Percentiles rank a stretch among this genome's conserved stretches.
These are phyloP conservation scores for Notarius lentiginosus DNA, from an alignment of 2,113 vertebrate species.

Conservation along the genomic window DNA sequence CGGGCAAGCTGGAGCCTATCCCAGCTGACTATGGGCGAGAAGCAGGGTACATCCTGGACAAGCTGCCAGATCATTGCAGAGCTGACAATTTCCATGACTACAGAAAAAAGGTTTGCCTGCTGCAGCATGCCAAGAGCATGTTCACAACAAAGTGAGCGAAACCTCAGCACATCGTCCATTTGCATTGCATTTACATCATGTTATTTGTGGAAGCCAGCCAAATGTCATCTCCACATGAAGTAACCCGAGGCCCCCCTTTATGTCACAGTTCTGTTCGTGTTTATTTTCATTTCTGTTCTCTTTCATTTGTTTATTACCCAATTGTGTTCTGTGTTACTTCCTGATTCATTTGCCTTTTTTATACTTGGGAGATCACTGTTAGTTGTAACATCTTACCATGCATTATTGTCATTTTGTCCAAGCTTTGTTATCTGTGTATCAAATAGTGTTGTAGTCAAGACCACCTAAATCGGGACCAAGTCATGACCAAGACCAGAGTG, in stretches of 20 bases:
- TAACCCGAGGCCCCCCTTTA: background rate
- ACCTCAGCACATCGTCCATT: background rate
- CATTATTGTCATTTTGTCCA: background rate
- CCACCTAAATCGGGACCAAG: too few relatives aligned
- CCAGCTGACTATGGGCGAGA: too few relatives aligned
- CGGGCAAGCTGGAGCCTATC: too few relatives aligned
- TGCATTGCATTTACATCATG: background rate
- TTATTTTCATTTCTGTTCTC: background rate
- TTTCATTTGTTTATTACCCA: background rate
- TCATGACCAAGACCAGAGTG: too few relatives aligned
- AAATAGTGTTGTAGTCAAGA: too few relatives aligned
- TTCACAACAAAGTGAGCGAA: background rate
- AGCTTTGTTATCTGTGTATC: background rate
- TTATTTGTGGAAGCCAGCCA: background rate
- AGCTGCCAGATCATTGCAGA: too few relatives aligned
- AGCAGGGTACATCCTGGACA: too few relatives aligned
- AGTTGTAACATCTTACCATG: background rate
- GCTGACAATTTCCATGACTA: background rate
- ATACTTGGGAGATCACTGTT: background rate
- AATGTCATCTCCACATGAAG: background rate
- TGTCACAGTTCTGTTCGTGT: background rate
- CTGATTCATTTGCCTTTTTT: background rate
- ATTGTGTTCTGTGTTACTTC: background rate
- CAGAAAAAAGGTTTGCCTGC: background rate
- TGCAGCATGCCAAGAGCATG: background rate